phyloP scores from a whole-genome alignment of 2,113 vertebrate genomes.

The Malaclemys terrapin region DNA sequence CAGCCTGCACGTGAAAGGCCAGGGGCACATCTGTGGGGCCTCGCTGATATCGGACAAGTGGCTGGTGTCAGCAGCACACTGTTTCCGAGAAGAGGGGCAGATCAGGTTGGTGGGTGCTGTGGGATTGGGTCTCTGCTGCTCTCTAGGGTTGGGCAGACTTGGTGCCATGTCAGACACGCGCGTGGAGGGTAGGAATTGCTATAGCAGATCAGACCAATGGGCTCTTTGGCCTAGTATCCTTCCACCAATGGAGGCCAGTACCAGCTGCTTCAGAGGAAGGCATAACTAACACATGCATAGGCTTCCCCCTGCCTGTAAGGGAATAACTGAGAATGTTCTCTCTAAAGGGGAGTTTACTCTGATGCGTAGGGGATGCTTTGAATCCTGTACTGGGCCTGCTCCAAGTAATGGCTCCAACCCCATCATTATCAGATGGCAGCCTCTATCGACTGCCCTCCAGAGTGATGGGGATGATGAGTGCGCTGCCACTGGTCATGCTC shows the following conservation, averaged over 20 bases:
- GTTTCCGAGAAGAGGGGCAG: slow-evolving; percentile 81
- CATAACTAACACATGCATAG: not conserved
- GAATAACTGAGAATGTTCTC: not conserved
- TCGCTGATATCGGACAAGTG: slow-evolving; percentile 86
- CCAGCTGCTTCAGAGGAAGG: not conserved
- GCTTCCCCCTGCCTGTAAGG: not conserved
- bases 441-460: not conserved
- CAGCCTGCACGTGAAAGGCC: slow-evolving; percentile 86
- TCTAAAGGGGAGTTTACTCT: not conserved
- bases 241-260: not conserved
- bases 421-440: not conserved
- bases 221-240: not conserved
- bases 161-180: not conserved
- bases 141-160: rapidly evolving
- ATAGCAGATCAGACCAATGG: not conserved
- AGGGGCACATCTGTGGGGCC: slow-evolving; percentile 90
- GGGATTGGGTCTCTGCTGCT: not conserved
- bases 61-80: slow-evolving; percentile 94
- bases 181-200: rapidly evolving
- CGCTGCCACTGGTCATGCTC: not conserved
- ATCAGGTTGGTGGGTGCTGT: slow-evolving; percentile 74
- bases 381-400: not conserved
- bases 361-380: not conserved
- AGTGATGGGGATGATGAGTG: not conserved
- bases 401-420: not conserved